phyloP scores from a whole-genome alignment of 2,113 vertebrate genomes.

The Oncorhynchus tshawytscha region DNA sequence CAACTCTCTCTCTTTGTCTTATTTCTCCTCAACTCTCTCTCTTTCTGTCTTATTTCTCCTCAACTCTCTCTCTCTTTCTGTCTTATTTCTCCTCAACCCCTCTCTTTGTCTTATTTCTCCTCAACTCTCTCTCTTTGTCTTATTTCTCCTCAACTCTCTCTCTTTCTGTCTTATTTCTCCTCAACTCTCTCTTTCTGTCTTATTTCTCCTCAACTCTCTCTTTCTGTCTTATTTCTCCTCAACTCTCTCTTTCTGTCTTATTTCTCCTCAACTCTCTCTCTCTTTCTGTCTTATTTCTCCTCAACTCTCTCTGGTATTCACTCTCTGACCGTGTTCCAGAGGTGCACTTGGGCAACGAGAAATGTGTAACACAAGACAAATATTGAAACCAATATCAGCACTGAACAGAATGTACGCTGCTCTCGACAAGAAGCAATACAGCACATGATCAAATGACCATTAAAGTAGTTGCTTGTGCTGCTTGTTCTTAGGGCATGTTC shows the following conservation, averaged over 20 bases:
- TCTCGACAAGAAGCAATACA: background rate
- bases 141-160: background rate
- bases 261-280: background rate
- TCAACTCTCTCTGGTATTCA: background rate
- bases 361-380: background rate
- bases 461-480: background rate
- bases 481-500: too few species aligned
- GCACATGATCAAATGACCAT: background rate
- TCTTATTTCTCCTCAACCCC: background rate
- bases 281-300: background rate
- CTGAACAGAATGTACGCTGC: background rate
- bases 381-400: background rate
- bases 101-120: background rate
- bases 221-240: background rate
- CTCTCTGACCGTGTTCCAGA: background rate
- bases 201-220: background rate
- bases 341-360: background rate
- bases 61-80: too few species aligned
- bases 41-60: background rate
- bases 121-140: too few species aligned
- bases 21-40: background rate
- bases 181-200: background rate
- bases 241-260: too few species aligned
- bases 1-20: too few species aligned
- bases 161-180: too few species aligned